phyloP scores from a whole-genome alignment of 92 coral and sea anemone species.

The Diadumene lineata region DNA sequence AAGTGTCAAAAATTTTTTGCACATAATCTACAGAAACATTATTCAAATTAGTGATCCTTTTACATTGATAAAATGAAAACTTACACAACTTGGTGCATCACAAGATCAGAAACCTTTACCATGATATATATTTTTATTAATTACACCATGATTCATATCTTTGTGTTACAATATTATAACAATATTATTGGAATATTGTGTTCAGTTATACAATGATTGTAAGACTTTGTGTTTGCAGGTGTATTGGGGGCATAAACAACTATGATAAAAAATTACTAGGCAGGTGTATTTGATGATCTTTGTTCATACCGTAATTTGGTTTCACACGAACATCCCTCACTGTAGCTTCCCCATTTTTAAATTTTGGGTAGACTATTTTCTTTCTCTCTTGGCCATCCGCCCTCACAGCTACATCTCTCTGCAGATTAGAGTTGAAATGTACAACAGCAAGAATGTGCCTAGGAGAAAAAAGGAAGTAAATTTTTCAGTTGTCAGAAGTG shows the following conservation, averaged over 20 bases:
- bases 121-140: no score
- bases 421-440: not conserved
- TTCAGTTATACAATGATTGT: not conserved
- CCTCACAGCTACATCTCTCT: not conserved
- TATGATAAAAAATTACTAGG: not conserved
- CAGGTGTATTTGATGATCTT: not conserved
- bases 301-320: not conserved
- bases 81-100: no score
- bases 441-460: not conserved
- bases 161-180: no score
- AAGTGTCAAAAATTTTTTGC: no score
- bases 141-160: no score
- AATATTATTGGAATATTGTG: not conserved
- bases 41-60: no score
- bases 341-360: not conserved
- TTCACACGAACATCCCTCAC: not conserved
- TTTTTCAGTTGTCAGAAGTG: no score
- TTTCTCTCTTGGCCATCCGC: not conserved
- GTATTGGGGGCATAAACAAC: not conserved
- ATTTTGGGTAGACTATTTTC: not conserved
- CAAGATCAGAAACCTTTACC: no score
- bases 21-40: no score
- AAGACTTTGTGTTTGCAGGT: not conserved
- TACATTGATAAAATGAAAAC: no score
- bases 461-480: not conserved